Percentiles rank a stretch among this genome's conserved stretches.
Conservation (phyloP, 2,113 vertebrate genomes). For the Lucifuga dentata region DNA sequence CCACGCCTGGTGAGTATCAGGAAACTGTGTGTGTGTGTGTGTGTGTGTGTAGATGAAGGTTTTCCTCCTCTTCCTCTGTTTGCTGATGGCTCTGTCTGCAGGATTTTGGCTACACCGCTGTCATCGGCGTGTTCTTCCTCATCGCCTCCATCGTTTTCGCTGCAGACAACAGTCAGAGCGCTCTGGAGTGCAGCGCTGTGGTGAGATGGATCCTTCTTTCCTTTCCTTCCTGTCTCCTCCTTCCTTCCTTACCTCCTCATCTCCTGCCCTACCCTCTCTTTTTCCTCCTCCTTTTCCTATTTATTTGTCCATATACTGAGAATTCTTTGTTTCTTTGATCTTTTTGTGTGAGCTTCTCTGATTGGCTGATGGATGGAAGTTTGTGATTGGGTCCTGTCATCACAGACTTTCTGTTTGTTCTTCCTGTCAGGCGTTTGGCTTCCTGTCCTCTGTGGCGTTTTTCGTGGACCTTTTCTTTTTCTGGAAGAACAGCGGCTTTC, state of each 20-base stretch:
- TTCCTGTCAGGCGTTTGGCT: constrained; percentile 86
- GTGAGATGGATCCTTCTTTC: constrained; percentile 81
- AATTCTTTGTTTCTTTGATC: not conserved
- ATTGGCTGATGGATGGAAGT: too few relatives aligned
- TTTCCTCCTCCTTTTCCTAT: not conserved
- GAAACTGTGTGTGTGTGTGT: not conserved
- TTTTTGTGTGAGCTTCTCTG: too few relatives aligned
- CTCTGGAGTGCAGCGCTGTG: constrained; percentile 72
- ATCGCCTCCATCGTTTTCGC: constrained; percentile 83
- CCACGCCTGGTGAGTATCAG: not conserved
- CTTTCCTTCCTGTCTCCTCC: too few relatives aligned
- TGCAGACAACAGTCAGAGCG: constrained; percentile 44
- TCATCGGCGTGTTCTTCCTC: constrained; percentile 68
- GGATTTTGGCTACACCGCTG: constrained; percentile 81
- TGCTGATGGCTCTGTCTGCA: constrained; percentile 52
- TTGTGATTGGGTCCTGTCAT: too few relatives aligned
- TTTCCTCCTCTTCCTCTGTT: not conserved
- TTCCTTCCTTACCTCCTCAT: not conserved
- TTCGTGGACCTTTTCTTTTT: constrained; percentile 44
- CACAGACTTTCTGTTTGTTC: too few relatives aligned
- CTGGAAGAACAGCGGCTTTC: accelerated
- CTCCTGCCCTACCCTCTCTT: not conserved
- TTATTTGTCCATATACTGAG: too few relatives aligned
- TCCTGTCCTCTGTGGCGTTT: constrained; percentile 81
- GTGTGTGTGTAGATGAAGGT: not conserved